Conservation (phyloP, 2,888 invertebrate genomes). For the Eupithecia dodoneata region DNA sequence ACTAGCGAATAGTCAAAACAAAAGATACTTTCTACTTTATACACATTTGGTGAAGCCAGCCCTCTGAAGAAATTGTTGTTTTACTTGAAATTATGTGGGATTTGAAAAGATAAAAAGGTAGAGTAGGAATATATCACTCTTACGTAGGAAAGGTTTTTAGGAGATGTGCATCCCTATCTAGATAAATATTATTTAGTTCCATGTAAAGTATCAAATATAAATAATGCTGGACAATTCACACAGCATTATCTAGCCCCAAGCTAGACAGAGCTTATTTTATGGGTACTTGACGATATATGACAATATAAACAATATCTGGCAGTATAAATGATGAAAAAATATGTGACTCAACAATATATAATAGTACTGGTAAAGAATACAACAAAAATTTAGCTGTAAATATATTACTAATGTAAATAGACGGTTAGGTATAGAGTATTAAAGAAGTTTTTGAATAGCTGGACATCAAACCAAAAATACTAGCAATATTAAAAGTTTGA, state of each 20-base stretch:
- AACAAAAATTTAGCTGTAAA: background rate
- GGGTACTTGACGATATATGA: no score
- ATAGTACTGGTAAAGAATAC: background rate
- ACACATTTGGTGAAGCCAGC: background rate
- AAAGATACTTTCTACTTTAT: background rate
- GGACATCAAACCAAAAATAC: background rate
- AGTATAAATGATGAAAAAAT: no score
- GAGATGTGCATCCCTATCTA: background rate
- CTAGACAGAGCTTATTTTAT: no score
- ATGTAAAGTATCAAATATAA: no score
- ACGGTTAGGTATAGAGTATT: no score
- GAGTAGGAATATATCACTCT: background rate
- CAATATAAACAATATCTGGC: background rate
- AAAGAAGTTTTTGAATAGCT: background rate
- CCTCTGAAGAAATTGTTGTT: background rate
- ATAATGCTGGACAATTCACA: no score
- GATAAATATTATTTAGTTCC: no score
- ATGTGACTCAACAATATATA: background rate
- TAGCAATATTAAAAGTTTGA: slow-evolving; percentile 43
- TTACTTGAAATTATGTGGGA: background rate
- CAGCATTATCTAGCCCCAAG: no score
- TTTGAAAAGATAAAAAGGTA: background rate
- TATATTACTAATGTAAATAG: background rate
- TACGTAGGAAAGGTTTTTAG: background rate
- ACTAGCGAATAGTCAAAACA: background rate